Evolutionary conservation across 1,140 invertebrate genomes (phyloP).

Genomic region (Cotesia typhae): DNA sequence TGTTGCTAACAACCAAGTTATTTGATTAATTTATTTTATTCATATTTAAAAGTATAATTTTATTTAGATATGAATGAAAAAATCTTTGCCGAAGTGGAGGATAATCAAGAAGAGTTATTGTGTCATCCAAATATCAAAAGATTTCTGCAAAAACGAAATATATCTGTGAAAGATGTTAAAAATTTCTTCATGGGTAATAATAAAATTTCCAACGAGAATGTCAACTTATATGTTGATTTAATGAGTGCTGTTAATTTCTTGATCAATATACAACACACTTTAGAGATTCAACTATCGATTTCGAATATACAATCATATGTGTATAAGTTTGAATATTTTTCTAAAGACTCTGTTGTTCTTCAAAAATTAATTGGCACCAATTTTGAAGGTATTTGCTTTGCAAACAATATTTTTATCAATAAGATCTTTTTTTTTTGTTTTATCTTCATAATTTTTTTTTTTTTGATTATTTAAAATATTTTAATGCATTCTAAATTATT

Average conservation of each 20-base stretch:
- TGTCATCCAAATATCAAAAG: conserved; percentile 11
- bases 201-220: conserved; percentile 7
- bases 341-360: neutral
- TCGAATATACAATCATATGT: conserved; percentile 58
- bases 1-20: too few relatives aligned
- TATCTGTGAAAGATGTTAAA: conserved; percentile 59
- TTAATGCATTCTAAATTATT: too few relatives aligned
- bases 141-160: conserved; percentile 24
- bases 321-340: conserved; percentile 64
- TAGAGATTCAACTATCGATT: conserved; percentile 55
- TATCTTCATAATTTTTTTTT: too few relatives aligned
- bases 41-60: neutral
- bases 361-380: conserved; percentile 26
- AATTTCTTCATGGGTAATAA: conserved; percentile 55
- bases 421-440: too few relatives aligned
- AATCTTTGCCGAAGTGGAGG: neutral
- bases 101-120: neutral
- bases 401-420: too few relatives aligned
- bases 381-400: conserved; percentile 3
- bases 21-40: neutral
- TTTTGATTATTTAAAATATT: too few relatives aligned
- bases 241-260: conserved; percentile 18
- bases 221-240: conserved; percentile 15
- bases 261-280: conserved; percentile 29
- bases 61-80: neutral